Conservation (phyloP, 2,113 vertebrate genomes). For the Bucco capensis region DNA sequence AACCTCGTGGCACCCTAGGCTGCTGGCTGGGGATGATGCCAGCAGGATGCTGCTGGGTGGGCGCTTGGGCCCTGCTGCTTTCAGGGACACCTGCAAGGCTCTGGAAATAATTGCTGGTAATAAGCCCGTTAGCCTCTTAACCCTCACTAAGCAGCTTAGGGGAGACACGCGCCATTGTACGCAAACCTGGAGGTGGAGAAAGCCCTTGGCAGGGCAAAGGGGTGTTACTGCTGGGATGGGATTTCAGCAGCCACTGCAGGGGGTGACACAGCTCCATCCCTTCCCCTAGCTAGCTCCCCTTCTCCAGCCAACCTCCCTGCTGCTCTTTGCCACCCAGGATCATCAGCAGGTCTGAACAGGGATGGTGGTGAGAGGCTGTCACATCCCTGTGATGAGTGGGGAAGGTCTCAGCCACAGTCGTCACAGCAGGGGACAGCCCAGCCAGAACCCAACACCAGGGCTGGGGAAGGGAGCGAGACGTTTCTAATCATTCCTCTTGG, state of each 20-base stretch:
- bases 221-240: not conserved
- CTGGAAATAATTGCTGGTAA: constrained; percentile 43
- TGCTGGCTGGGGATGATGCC: not conserved
- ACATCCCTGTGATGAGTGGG: constrained; percentile 19
- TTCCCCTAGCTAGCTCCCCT: not conserved
- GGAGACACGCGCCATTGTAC: not conserved
- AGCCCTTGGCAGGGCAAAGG: not conserved
- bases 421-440: not conserved
- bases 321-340: not conserved
- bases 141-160: constrained; percentile 57
- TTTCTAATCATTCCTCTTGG: constrained; percentile 6
- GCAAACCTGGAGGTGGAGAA: not conserved
- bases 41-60: not conserved
- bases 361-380: not conserved
- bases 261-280: not conserved
- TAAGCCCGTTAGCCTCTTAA: constrained; percentile 57
- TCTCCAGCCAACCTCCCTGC: not conserved
- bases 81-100: constrained; percentile 50
- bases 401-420: constrained; percentile 29
- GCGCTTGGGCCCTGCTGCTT: not conserved
- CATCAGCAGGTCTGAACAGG: not conserved
- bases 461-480: not conserved
- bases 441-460: not conserved
- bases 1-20: not conserved
- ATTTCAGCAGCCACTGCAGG: accelerated